Evolutionary conservation across 2,113 vertebrate genomes (phyloP).

Genomic region (Mungos mungo): DNA sequence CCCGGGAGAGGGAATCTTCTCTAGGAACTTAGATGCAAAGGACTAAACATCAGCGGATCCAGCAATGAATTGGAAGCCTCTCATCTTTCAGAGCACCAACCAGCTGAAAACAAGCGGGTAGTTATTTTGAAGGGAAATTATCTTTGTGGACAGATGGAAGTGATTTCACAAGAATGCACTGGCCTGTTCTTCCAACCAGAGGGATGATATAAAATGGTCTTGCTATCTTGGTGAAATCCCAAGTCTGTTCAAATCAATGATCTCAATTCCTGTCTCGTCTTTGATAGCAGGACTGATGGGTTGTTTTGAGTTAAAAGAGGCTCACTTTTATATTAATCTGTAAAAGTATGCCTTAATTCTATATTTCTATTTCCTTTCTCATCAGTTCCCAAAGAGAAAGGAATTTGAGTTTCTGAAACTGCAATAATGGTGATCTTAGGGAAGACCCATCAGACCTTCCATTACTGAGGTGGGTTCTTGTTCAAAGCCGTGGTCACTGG

Average conservation of each 20-base stretch:
- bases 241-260: constrained; percentile 9
- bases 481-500: not conserved
- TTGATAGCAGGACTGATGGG: not conserved
- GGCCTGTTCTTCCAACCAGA: constrained; percentile 6
- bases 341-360: not conserved
- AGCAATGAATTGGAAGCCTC: not conserved
- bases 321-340: not conserved
- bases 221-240: not conserved
- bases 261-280: not conserved
- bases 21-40: not conserved
- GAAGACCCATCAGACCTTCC: not conserved
- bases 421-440: not conserved
- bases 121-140: constrained; percentile 52
- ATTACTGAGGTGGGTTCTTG: not conserved
- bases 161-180: constrained; percentile 45
- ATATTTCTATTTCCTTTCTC: not conserved
- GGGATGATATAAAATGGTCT: constrained; percentile 38
- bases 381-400: not conserved
- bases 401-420: not conserved
- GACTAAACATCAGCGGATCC: not conserved
- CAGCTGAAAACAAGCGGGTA: constrained; percentile 13
- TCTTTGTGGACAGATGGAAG: constrained; percentile 57
- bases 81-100: constrained; percentile 32
- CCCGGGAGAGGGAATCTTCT: not conserved
- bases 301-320: not conserved